A percentile compares a stretch with the other conserved stretches of the same genome.
These are phyloP conservation scores for Rhagium mordax DNA, from an alignment of 2,888 invertebrate species.

Conservation along the genomic window DNA sequence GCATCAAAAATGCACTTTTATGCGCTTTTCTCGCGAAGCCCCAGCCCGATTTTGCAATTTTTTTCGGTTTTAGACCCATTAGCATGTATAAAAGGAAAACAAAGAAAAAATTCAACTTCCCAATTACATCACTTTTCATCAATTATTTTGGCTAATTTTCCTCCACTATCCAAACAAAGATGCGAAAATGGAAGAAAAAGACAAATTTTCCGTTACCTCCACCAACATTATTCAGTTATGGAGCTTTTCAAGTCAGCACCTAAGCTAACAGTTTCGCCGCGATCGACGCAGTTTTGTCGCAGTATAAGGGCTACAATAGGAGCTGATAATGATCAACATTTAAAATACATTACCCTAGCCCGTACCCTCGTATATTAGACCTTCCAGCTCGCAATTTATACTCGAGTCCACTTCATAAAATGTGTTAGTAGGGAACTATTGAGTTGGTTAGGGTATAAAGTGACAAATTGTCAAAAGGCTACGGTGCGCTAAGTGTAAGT, in stretches of 20 bases:
- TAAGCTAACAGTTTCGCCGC: background rate
- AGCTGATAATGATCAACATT: slow-evolving; percentile 23
- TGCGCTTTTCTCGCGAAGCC: no score
- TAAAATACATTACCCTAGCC: slow-evolving; percentile 21
- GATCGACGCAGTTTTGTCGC: slow-evolving; percentile 19
- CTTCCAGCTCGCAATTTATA: background rate
- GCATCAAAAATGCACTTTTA: no score
- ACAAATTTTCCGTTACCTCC: no score
- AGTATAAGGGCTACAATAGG: slow-evolving; percentile 17
- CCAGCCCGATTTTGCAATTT: no score
- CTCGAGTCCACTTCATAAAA: slow-evolving; percentile 12
- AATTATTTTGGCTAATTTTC: no score
- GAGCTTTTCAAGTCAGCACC: slow-evolving; percentile 1
- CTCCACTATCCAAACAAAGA: no score
- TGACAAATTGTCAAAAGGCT: background rate
- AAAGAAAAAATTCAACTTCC: no score
- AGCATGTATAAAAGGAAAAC: no score
- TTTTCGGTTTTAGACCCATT: no score
- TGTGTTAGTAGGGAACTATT: background rate
- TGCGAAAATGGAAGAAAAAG: no score
- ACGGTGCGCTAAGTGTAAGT: no score
- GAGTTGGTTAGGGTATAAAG: background rate
- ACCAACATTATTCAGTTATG: background rate
- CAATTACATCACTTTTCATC: no score
- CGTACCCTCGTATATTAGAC: slow-evolving; percentile 10